Conservation (phyloP, 1,140 invertebrate genomes). For the Elymnias hypermnestra region DNA sequence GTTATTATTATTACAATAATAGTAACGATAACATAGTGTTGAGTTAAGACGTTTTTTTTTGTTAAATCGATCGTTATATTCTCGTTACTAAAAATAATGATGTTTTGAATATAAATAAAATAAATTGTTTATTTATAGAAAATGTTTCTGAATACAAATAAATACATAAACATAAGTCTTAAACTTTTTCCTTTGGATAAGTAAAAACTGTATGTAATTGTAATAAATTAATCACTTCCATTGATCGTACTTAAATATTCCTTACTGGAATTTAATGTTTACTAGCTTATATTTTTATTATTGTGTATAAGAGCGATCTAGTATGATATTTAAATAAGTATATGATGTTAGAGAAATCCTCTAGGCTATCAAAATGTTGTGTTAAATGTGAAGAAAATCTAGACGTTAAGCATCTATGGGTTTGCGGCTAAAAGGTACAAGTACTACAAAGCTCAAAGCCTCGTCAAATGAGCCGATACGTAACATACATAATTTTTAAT, state of each 20-base stretch:
- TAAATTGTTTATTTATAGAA: too few relatives aligned
- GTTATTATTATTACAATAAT: slow-evolving; percentile 26
- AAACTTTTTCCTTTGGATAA: too few relatives aligned
- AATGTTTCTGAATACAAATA: too few relatives aligned
- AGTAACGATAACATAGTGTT: slow-evolving; percentile 12
- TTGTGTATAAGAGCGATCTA: background rate
- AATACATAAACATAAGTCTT: too few relatives aligned
- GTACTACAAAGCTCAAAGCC: slow-evolving; percentile 49
- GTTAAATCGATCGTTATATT: too few relatives aligned
- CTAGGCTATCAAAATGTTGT: background rate
- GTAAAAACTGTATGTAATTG: too few relatives aligned
- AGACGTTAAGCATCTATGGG: slow-evolving; percentile 28
- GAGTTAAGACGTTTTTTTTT: background rate
- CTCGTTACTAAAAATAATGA: too few relatives aligned
- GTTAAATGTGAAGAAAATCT: background rate
- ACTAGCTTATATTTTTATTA: too few relatives aligned
- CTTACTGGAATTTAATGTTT: too few relatives aligned
- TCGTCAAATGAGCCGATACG: slow-evolving; percentile 44
- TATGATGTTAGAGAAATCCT: background rate
- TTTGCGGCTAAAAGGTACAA: slow-evolving; percentile 35
- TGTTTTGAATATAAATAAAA: too few relatives aligned
- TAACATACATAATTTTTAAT: slow-evolving; percentile 26
- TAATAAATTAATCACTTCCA: too few relatives aligned
- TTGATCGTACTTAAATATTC: too few relatives aligned
- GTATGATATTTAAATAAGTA: background rate